phyloP scores from a whole-genome alignment of 2,888 invertebrate genomes.

The Epiblema foenella region DNA sequence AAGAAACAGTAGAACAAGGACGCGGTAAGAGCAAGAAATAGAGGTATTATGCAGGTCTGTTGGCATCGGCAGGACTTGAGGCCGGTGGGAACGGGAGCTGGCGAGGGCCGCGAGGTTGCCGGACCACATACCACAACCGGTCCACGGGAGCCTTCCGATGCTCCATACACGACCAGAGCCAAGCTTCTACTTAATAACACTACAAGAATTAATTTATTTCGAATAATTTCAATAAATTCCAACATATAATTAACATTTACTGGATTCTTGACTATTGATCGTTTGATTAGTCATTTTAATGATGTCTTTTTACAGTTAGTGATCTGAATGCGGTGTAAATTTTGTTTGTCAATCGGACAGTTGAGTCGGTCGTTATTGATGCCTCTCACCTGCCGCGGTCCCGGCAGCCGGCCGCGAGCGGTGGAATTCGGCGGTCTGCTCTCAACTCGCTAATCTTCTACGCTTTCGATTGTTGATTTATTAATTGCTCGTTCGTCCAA shows the following conservation, averaged over 20 bases:
- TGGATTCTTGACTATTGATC: constrained; percentile 76
- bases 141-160: constrained; percentile 66
- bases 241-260: constrained; percentile 77
- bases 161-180: constrained; percentile 61
- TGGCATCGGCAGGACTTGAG: constrained; percentile 28
- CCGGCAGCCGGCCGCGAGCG: constrained; percentile 43
- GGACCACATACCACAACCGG: constrained; percentile 70
- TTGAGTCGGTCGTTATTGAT: constrained; percentile 63
- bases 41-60: constrained; percentile 9
- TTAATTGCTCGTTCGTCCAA: constrained; percentile 77
- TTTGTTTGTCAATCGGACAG: constrained; percentile 66
- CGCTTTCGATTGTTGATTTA: constrained; percentile 78
- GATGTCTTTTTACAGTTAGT: constrained; percentile 76
- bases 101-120: constrained; percentile 57
- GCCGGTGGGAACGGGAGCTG: constrained; percentile 35
- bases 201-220: constrained; percentile 72
- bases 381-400: constrained; percentile 57
- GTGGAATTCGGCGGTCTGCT: constrained; percentile 68
- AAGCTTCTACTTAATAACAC: constrained; percentile 61
- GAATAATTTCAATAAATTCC: constrained; percentile 76
- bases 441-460: constrained; percentile 74
- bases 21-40: constrained; percentile 1
- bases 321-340: constrained; percentile 75
- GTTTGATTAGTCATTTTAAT: constrained; percentile 80
- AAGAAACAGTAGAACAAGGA: constrained; percentile 4